Evolutionary conservation across 1,140 invertebrate species (phyloP), one percentile per base, ranked within the genome.

Genomic region (Meloidogyne floridensis): DNA sequence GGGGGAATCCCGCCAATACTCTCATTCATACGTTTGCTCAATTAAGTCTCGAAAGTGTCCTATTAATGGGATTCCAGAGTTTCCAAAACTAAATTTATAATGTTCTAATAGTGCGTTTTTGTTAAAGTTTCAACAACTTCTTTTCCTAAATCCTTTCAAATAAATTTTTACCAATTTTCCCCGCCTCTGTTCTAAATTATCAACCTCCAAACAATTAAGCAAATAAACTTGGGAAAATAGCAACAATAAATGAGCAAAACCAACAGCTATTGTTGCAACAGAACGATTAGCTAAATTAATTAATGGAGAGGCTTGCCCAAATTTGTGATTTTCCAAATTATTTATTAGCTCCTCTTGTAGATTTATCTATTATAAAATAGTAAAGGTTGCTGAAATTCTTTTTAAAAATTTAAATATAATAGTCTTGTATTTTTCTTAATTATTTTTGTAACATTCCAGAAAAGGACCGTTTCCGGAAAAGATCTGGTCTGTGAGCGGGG

Each of bases 131-230:
- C 7, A 54, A 13, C 2, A 54, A 54, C 2, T 13, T 54, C 0
- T 54, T 54, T 54, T 9, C 53, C 0, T 11, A 54, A 54, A 3
- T 47, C 32, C 51, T 53, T 6, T 8, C 51, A 53, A 5, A 8
- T 53, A 53, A 53, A 8, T 53, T 53, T 53, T 56, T n/a, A 79
- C 77, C 65, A 79, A 71, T 79, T 79, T 79, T 65, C 59, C 77
- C 3, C 65, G 20, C 13, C 53, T 79, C 54, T 79, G 77, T 51
- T 69, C 59, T 20, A 79, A 79, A 71, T 79, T 79, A 18, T 79
- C 77, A 15, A 71, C 77, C 6, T 79, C 77, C 59, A 79, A 53
- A 79, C 77, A 79, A 72, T 79, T 71, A 15, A 79, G 77, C 51
- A 79, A 47, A 71, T 72, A 79, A 65, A 79, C 32, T 71, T 79